Base-by-base conservation (phyloP, 2,888 invertebrate species). In the Sinohyriopsis cumingii region DNA sequence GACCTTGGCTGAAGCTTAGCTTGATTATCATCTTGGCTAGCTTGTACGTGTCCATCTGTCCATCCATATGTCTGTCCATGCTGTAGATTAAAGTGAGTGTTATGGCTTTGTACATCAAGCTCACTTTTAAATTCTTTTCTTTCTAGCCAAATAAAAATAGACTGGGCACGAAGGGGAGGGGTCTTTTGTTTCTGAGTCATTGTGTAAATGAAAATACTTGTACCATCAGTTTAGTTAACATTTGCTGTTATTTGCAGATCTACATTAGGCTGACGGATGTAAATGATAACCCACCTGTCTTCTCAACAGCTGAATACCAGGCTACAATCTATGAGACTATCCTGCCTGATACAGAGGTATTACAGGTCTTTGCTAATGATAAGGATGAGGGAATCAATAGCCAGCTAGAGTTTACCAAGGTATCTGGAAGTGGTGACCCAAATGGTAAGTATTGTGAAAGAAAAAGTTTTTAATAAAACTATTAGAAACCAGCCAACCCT, bases 241-340 rank as follows among this genome's bases (percentile, higher is more conserved):
- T 45, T 33, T 33, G 33, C 33, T 33, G 33, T 33, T 33, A 33
- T 33, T 71, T 71, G 12, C 72, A 87, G 87, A 79, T 88, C 9
- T 79, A 81, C 59, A 71, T 89, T 45, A 78, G 64, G 5, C 92
- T 97, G 18, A 87, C 93, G 45, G 97, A 97, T 88, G 93, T 95
- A n/a, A 97, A 97, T 89, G 97, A 97, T 90, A 96, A 97, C 90
- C 91, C 94, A 0, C 97, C 97, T 0, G 91, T 93, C 61, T 97
- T 98, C 89, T 93, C 93, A 0, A 94, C 94, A 80, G 93, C 93
- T 63, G 93, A 93, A 15, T 97, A 96, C 89, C 93, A 93, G 81
- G 94, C 94, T 1, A 94, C 94, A 0, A 94, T 97, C 20, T 94
- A 95, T 0, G 96, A 97, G 89, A 96, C 95, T 88, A 87, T 90